A percentile compares a stretch with the other conserved stretches of the same genome.
Conservation (phyloP, 2,113 vertebrate genomes). For the Lutjanus erythropterus region DNA sequence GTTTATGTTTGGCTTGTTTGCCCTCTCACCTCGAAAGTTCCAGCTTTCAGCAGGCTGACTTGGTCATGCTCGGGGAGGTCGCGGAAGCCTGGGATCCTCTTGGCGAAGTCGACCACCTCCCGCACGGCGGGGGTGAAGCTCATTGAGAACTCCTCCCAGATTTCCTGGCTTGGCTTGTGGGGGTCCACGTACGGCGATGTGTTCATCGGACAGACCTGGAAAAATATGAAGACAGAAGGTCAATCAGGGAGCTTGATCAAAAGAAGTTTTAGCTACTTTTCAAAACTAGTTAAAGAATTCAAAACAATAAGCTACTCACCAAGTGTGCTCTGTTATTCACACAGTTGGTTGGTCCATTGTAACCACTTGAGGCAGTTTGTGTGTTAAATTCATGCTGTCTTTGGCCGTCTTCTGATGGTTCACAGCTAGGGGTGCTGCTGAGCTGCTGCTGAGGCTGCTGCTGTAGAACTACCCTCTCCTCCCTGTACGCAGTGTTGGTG, state of each 20-base stretch:
- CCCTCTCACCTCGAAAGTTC: constrained; percentile 94
- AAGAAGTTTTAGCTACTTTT: background rate
- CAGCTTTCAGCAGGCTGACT: constrained; percentile 96
- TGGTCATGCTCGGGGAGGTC: constrained; percentile 96
- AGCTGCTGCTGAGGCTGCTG: constrained; percentile 59
- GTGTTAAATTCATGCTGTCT: constrained; percentile 44
- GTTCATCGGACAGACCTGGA: constrained; percentile 96
- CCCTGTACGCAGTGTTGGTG: constrained; percentile 85
- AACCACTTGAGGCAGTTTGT: constrained; percentile 37
- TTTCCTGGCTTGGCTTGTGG: constrained; percentile 92
- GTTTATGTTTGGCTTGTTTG: background rate
- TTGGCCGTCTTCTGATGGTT: constrained; percentile 80
- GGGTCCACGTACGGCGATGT: constrained; percentile 93
- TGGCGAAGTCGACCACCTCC: constrained; percentile 98
- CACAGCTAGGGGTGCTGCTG: constrained; percentile 81
- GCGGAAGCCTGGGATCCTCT: constrained; percentile 95
- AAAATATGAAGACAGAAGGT: background rate
- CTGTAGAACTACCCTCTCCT: constrained; percentile 82
- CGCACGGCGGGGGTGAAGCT: constrained; percentile 97
- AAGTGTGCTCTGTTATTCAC: constrained; percentile 89
- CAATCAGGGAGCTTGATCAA: background rate
- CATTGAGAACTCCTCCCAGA: constrained; percentile 99
- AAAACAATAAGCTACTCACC: constrained; percentile 83
- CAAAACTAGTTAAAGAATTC: background rate
- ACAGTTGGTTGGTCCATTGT: constrained; percentile 70